phyloP scores from a whole-genome alignment of 2,797 vertebrate species.

The Ibycter americanus region DNA sequence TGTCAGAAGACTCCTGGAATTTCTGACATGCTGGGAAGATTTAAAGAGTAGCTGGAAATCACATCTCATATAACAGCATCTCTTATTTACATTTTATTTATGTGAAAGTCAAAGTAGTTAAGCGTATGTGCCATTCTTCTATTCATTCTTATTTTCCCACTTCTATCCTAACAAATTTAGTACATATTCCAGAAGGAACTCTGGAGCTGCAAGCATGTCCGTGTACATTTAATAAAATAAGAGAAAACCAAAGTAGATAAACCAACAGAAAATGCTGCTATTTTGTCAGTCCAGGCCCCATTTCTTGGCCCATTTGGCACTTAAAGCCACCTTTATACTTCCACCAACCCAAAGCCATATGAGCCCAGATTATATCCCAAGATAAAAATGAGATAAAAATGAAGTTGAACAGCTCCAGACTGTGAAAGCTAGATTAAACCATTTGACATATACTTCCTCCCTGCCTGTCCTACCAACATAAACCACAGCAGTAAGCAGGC shows the following conservation, averaged over 20 bases:
- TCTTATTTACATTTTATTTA: neutral
- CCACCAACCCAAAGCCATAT: neutral
- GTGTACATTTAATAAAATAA: neutral
- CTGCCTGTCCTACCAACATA: neutral
- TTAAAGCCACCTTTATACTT: neutral
- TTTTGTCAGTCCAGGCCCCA: neutral
- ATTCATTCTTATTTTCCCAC: neutral
- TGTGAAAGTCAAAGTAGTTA: neutral
- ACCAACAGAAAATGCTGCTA: neutral
- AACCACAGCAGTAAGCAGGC: neutral
- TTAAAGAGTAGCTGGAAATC: neutral
- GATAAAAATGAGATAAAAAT: neutral
- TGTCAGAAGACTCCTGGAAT: neutral
- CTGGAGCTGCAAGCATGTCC: neutral
- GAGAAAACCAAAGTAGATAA: neutral
- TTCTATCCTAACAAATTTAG: neutral
- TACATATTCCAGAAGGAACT: neutral
- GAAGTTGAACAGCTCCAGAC: neutral
- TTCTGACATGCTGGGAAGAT: neutral
- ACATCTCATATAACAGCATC: neutral
- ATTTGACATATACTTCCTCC: neutral
- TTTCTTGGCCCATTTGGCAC: neutral
- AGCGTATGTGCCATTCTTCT: neutral
- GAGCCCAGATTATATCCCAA: neutral
- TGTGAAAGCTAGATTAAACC: neutral